Conservation (phyloP, 1,140 invertebrate genomes). For the Chironomus striatipennis region DNA sequence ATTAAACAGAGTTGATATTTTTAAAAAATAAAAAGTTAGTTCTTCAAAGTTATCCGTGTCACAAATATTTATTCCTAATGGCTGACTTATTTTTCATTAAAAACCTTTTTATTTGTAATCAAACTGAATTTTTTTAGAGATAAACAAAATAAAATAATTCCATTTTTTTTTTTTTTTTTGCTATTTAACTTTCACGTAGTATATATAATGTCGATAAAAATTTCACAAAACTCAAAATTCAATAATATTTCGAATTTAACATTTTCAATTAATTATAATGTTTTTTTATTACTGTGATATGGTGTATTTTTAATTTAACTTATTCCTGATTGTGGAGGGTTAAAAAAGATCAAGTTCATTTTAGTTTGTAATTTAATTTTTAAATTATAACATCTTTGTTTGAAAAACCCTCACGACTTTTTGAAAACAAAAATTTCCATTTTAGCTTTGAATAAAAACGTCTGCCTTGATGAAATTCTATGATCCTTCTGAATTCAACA, state of each 20-base stretch:
- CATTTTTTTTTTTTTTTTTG: background rate
- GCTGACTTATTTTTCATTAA: no score
- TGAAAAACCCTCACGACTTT: no score
- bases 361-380: no score
- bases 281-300: background rate
- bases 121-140: background rate
- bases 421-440: background rate
- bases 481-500: background rate
- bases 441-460: background rate
- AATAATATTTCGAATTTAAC: background rate
- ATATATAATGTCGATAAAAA: slow-evolving; percentile 3
- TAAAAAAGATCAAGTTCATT: no score
- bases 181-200: background rate
- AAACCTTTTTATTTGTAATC: no score
- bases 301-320: background rate
- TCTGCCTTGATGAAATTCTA: background rate
- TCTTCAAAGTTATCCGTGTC: no score
- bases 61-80: no score
- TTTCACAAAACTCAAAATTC: slow-evolving; percentile 10
- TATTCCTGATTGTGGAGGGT: background rate
- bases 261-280: no score
- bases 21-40: no score
- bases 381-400: no score
- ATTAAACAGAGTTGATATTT: background rate
- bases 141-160: background rate